These are phyloP conservation scores for Mylabris sibirica DNA, from an alignment of 2,888 invertebrate species.

Conservation along the genomic window DNA sequence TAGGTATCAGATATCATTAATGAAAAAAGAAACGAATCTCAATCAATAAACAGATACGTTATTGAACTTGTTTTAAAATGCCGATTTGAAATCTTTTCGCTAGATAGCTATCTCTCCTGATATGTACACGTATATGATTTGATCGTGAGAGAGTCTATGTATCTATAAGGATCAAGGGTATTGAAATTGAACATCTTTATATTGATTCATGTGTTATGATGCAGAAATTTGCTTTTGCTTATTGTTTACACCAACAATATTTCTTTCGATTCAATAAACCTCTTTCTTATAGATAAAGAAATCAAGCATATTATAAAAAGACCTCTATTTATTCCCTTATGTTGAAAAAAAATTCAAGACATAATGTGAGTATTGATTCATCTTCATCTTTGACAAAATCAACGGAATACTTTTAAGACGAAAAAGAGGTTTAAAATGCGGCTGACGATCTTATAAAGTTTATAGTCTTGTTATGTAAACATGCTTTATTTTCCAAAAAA, in stretches of 20 bases:
- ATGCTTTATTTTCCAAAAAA: too few relatives aligned
- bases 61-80: conserved; percentile 25
- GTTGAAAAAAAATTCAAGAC: background rate
- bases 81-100: conserved; percentile 27
- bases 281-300: conserved; percentile 18
- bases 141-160: conserved; percentile 15
- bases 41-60: conserved; percentile 17
- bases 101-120: conserved; percentile 27
- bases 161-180: conserved; percentile 11
- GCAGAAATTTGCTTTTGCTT: conserved; percentile 33
- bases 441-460: background rate
- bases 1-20: too few relatives aligned
- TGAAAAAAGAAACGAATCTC: conserved; percentile 7
- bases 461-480: too few relatives aligned
- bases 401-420: background rate
- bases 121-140: conserved; percentile 18
- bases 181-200: conserved; percentile 20
- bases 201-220: conserved; percentile 31
- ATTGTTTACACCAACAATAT: conserved; percentile 27
- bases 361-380: background rate
- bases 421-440: background rate
- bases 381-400: background rate
- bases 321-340: background rate
- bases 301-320: conserved; percentile 16
- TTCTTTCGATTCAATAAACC: conserved; percentile 15